phyloP scores from a whole-genome alignment of 2,797 vertebrate species.

The Moxostoma hubbsi region DNA sequence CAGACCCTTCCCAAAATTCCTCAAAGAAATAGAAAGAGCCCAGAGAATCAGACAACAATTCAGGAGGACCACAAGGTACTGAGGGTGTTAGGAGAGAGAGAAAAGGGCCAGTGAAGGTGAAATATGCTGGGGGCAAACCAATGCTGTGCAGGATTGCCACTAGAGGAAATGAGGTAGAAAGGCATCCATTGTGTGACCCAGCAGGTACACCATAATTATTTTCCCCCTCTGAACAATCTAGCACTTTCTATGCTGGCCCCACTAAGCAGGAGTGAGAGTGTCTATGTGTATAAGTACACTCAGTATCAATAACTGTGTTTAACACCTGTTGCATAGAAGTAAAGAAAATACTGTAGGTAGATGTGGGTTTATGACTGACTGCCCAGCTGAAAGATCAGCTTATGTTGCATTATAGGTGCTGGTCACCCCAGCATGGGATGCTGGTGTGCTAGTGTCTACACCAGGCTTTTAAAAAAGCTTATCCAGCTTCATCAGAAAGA shows the following conservation, averaged over 20 bases:
- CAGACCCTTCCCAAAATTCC: slow-evolving; percentile 75
- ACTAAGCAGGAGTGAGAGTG: slow-evolving; percentile 29
- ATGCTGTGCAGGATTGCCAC: slow-evolving; percentile 54
- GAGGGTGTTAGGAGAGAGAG: slow-evolving; percentile 15
- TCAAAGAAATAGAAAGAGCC: slow-evolving; percentile 30
- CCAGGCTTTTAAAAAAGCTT: too few relatives aligned
- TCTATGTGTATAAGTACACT: too few relatives aligned
- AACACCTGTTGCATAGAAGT: too few relatives aligned
- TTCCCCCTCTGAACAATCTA: slow-evolving; percentile 72
- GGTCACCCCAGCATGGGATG: too few relatives aligned
- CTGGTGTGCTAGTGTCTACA: too few relatives aligned
- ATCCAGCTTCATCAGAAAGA: too few relatives aligned
- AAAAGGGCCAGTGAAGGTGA: slow-evolving; percentile 1
- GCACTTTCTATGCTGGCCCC: slow-evolving; percentile 64
- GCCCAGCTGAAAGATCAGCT: too few relatives aligned
- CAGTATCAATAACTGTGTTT: too few relatives aligned
- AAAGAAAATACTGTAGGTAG: too few relatives aligned
- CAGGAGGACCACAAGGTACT: slow-evolving; percentile 37
- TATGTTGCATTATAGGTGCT: too few relatives aligned
- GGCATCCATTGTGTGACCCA: slow-evolving; percentile 68
- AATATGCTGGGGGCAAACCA: slow-evolving; percentile 8
- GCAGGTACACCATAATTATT: slow-evolving; percentile 60
- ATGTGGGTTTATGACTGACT: too few relatives aligned
- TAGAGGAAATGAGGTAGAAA: slow-evolving; percentile 62
- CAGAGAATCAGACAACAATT: slow-evolving; percentile 14